A percentile compares a stretch with the other conserved stretches of the same genome.
phyloP scores from a whole-genome alignment of 2,888 invertebrate genomes.

The Drosophila pegasa region DNA sequence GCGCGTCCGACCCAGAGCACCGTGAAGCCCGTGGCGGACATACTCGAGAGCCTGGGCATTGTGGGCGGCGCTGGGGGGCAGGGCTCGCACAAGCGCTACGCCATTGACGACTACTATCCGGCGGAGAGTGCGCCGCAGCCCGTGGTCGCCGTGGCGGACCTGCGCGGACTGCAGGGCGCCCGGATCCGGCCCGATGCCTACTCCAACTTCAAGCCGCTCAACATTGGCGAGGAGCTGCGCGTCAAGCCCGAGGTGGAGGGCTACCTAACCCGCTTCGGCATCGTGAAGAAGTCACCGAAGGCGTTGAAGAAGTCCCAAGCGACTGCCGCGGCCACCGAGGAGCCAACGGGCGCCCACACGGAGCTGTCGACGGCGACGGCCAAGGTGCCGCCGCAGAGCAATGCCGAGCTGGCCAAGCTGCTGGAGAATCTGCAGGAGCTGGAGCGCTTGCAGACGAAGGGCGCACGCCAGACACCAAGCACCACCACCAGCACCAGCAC shows the following conservation, averaged over 20 bases:
- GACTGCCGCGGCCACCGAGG: slow-evolving; percentile 53
- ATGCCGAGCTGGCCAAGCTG: slow-evolving; percentile 85
- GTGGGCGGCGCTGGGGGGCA: slow-evolving; percentile 68
- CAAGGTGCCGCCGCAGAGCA: slow-evolving; percentile 60
- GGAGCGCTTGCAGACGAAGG: slow-evolving; percentile 74
- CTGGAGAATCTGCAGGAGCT: slow-evolving; percentile 85
- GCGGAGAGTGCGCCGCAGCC: slow-evolving; percentile 81
- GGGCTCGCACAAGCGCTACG: slow-evolving; percentile 69
- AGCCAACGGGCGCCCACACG: slow-evolving; percentile 73
- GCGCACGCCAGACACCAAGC: slow-evolving; percentile 5
- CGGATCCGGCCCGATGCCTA: slow-evolving; percentile 83
- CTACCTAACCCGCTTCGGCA: slow-evolving; percentile 84
- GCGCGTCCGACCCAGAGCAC: slow-evolving; percentile 52
- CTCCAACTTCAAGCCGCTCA: slow-evolving; percentile 84
- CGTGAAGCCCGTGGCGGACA: slow-evolving; percentile 78
- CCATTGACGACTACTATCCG: slow-evolving; percentile 77
- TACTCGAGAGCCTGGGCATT: slow-evolving; percentile 81
- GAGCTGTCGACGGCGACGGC: slow-evolving; percentile 76
- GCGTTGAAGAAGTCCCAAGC: slow-evolving; percentile 71
- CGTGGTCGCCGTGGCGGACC: slow-evolving; percentile 77
- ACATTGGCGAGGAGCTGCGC: slow-evolving; percentile 81
- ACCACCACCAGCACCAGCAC: slow-evolving; percentile 20
- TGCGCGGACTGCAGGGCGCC: slow-evolving; percentile 76
- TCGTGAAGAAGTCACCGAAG: slow-evolving; percentile 82
- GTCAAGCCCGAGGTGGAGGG: slow-evolving; percentile 83